Conservation (phyloP, 2,113 vertebrate species). For the Monopterus albus region DNA sequence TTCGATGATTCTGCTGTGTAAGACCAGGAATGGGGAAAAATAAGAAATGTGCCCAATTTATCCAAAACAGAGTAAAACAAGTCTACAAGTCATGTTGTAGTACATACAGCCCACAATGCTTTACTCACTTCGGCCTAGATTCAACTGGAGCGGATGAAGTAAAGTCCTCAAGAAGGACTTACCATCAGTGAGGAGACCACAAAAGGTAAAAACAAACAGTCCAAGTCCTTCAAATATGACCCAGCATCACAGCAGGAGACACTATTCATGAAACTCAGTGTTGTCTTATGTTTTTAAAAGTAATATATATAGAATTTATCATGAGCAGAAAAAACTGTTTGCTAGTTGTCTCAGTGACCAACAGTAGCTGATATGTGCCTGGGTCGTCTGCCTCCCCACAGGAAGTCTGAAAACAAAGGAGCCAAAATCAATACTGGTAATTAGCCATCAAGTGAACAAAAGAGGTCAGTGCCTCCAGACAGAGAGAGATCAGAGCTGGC, state of each 20-base stretch:
- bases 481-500: conserved; percentile 59
- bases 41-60: no score
- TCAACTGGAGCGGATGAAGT: conserved; percentile 1
- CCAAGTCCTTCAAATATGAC: not conserved
- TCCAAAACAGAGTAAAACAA: no score
- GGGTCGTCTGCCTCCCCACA: conserved; percentile 63
- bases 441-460: conserved; percentile 72
- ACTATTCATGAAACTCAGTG: no score
- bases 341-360: conserved; percentile 11
- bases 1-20: no score
- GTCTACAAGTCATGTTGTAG: not conserved
- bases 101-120: conserved; percentile 25
- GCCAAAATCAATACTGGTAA: conserved; percentile 76
- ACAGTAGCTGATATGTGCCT: conserved; percentile 62
- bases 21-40: no score
- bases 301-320: not conserved
- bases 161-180: not conserved
- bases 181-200: not conserved
- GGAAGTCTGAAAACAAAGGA: conserved; percentile 63
- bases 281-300: not conserved
- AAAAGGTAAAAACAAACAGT: not conserved
- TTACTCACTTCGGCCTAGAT: not conserved
- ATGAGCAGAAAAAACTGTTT: not conserved
- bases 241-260: not conserved
- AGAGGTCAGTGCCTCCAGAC: conserved; percentile 76